phyloP scores from a whole-genome alignment of 2,888 invertebrate species.

The Stramonita haemastoma region DNA sequence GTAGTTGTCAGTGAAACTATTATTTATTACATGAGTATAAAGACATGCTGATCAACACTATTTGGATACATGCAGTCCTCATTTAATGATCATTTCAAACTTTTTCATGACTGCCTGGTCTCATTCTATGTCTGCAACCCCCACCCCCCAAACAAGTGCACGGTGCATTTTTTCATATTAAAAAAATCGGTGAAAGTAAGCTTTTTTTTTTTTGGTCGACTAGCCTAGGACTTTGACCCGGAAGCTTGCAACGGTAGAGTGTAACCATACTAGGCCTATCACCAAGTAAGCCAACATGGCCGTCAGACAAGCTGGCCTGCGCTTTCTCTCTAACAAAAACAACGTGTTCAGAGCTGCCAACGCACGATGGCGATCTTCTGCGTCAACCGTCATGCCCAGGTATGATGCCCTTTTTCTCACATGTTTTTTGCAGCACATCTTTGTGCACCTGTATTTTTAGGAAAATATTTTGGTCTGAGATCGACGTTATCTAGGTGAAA shows the following conservation, averaged over 20 bases:
- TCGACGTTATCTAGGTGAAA: not conserved
- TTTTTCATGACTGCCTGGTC: too few species aligned
- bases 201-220: not conserved
- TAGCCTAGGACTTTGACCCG: not conserved
- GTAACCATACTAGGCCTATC: not conserved
- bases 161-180: not conserved
- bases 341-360: not conserved
- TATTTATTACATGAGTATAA: too few species aligned
- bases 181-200: too few species aligned
- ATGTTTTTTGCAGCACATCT: not conserved
- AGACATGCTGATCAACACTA: too few species aligned
- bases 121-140: too few species aligned
- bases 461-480: not conserved
- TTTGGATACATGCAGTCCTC: too few species aligned
- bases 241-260: not conserved
- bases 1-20: too few species aligned
- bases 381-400: not conserved
- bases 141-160: too few species aligned
- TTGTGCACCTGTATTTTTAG: not conserved
- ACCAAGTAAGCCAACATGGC: not conserved
- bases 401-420: not conserved
- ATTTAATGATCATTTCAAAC: too few species aligned
- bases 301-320: not conserved
- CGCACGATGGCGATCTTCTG: not conserved
- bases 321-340: constrained; percentile 3